These are phyloP conservation scores for Onychorhynchus coronatus DNA, from an alignment of 2,113 vertebrate genomes.

Conservation along the genomic window DNA sequence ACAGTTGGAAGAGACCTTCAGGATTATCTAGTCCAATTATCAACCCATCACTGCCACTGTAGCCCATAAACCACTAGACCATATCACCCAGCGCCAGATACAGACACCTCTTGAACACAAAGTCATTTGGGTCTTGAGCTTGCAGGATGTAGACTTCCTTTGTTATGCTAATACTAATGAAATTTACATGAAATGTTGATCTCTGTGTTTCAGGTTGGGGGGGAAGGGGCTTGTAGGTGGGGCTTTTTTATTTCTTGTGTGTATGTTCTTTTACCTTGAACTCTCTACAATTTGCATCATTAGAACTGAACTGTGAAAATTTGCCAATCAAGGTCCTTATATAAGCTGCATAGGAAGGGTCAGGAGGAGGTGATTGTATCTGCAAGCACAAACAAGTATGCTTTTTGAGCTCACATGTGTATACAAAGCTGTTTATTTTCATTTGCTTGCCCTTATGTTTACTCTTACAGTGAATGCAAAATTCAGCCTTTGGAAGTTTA, in stretches of 20 bases:
- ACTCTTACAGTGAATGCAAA: background rate
- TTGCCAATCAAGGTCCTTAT: background rate
- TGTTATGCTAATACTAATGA: background rate
- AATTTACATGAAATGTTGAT: background rate
- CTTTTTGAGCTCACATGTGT: background rate
- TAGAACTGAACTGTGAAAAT: background rate
- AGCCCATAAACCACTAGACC: background rate
- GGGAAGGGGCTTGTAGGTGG: accelerated
- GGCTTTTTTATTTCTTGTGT: accelerated
- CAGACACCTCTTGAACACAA: background rate
- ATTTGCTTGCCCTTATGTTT: background rate
- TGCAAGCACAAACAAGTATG: background rate
- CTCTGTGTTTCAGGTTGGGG: background rate
- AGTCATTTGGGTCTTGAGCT: background rate
- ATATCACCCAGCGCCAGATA: background rate
- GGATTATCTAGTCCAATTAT: background rate
- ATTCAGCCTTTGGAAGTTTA: background rate
- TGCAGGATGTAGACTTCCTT: background rate
- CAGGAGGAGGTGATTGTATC: background rate
- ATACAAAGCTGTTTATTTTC: background rate
- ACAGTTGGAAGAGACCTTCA: background rate
- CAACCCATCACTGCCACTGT: background rate
- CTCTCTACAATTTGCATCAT: background rate
- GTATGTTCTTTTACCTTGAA: background rate
- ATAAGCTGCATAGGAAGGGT: background rate